These are phyloP conservation scores for Rhinella marina DNA, from an alignment of 2,797 vertebrate genomes.

Conservation along the genomic window DNA sequence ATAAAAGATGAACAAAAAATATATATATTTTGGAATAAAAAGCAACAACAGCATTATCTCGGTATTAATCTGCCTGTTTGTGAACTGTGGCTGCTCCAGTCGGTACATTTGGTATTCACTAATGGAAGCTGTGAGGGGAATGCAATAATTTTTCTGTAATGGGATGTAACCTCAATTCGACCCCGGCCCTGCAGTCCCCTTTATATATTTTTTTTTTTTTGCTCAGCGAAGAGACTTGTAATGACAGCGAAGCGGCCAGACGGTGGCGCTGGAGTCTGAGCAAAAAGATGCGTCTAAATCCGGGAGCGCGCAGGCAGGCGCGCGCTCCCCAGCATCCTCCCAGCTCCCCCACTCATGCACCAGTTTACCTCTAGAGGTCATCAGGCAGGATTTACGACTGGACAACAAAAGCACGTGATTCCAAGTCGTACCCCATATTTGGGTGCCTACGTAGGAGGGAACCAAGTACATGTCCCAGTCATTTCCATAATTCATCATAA, in stretches of 20 bases:
- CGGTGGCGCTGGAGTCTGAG: conserved; percentile 91
- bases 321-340: conserved; percentile 85
- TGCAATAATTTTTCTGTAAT: conserved; percentile 87
- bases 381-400: conserved; percentile 99
- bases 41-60: conserved; percentile 58
- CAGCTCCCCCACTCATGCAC: conserved; percentile 90
- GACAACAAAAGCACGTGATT: conserved; percentile 99
- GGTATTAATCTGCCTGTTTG: conserved; percentile 67
- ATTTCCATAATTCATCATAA: conserved; percentile 99
- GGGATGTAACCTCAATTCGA: conserved; percentile 94
- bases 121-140: conserved; percentile 73
- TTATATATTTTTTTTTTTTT: neutral
- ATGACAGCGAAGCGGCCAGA: conserved; percentile 77
- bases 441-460: conserved; percentile 99
- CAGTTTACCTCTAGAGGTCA: conserved; percentile 99
- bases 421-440: conserved; percentile 99
- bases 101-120: conserved; percentile 72
- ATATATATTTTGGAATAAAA: conserved; percentile 62
- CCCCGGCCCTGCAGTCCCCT: conserved; percentile 79
- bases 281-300: conserved; percentile 69
- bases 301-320: conserved; percentile 74
- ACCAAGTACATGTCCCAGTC: conserved; percentile 99
- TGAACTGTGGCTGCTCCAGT: conserved; percentile 70
- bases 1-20: conserved; percentile 61
- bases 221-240: conserved; percentile 71